Conservation (phyloP, 2,113 vertebrate species). For the Aythya baeri region DNA sequence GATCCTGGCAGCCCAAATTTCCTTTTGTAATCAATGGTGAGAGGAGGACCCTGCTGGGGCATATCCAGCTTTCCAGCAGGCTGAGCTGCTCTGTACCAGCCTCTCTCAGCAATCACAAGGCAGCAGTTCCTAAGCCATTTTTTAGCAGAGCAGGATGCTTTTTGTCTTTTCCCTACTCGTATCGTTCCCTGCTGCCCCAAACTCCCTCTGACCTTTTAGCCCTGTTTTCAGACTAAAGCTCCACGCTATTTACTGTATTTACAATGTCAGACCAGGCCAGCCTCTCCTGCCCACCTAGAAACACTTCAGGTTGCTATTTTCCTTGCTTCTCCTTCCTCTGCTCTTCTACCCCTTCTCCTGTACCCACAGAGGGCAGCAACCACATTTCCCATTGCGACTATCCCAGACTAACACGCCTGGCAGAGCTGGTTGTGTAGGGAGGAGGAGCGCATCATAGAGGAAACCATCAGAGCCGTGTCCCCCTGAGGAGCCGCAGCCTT, state of each 20-base stretch:
- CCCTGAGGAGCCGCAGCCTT: accelerated
- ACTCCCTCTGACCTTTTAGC: background rate
- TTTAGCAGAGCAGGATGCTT: background rate
- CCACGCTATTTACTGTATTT: background rate
- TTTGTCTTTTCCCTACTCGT: background rate
- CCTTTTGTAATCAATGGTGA: constrained; percentile 11
- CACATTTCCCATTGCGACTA: background rate
- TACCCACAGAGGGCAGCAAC: background rate
- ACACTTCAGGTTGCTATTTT: background rate
- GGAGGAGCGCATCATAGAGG: no score
- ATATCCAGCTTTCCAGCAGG: background rate
- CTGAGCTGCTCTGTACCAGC: background rate
- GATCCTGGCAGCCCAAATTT: background rate
- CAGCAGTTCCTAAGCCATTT: background rate
- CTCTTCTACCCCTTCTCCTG: background rate
- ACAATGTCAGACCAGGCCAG: background rate
- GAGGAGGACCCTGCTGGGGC: background rate
- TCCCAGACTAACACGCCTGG: background rate
- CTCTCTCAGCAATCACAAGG: background rate
- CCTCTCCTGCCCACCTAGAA: background rate
- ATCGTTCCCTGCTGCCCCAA: background rate
- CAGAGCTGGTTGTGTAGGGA: background rate
- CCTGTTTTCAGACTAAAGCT: background rate
- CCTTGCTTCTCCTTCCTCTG: background rate
- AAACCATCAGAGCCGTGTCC: background rate